These are phyloP conservation scores for Sicus ferrugineus DNA, from an alignment of 2,888 invertebrate genomes.

Conservation along the genomic window DNA sequence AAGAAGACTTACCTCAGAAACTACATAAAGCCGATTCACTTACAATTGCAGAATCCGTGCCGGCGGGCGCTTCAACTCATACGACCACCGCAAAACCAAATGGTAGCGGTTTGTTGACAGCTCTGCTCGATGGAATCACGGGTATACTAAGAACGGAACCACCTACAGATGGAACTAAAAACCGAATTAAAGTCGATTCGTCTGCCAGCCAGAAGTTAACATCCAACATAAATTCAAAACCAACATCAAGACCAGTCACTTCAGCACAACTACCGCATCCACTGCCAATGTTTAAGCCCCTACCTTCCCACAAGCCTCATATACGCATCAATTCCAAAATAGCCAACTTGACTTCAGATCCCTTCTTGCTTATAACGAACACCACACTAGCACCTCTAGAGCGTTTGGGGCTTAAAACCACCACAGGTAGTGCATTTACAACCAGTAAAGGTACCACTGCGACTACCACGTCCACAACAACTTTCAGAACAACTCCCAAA, in stretches of 20 bases:
- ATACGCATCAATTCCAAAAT: slow-evolving; percentile 57
- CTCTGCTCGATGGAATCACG: slow-evolving; percentile 52
- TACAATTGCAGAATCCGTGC: neutral
- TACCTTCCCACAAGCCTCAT: slow-evolving; percentile 51
- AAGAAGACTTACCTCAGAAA: slow-evolving; percentile 14
- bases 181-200: slow-evolving; percentile 22
- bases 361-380: slow-evolving; percentile 48
- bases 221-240: neutral
- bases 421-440: no score
- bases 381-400: slow-evolving; percentile 47
- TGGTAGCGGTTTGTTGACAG: slow-evolving; percentile 45
- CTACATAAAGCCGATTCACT: slow-evolving; percentile 19
- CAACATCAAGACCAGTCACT: slow-evolving; percentile 24
- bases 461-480: neutral
- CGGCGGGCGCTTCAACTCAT: neutral
- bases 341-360: slow-evolving; percentile 53
- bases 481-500: slow-evolving; percentile 33
- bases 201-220: neutral
- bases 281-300: slow-evolving; percentile 53
- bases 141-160: slow-evolving; percentile 47
- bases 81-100: neutral
- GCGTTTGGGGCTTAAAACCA: slow-evolving; percentile 18
- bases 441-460: neutral
- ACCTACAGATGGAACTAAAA: slow-evolving; percentile 40
- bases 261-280: slow-evolving; percentile 30